These are phyloP conservation scores for Aleiodes sp. DNA, from an alignment of 1,140 invertebrate species.

Conservation along the genomic window DNA sequence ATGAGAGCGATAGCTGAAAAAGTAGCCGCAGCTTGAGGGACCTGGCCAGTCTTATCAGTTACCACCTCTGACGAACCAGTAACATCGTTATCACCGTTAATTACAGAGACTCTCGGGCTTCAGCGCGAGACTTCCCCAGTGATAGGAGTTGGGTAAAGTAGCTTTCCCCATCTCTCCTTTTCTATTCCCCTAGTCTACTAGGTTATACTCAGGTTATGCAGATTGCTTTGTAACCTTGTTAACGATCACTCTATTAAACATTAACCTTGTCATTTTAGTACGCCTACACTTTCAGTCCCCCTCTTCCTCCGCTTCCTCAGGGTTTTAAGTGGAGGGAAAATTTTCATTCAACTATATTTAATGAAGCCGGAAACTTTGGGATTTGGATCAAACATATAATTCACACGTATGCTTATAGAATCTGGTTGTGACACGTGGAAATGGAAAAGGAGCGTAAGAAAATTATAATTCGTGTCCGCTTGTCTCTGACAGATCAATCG, in stretches of 20 bases:
- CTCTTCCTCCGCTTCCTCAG: not conserved
- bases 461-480: slow-evolving; percentile 2
- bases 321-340: too few relatives aligned
- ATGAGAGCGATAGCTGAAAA: too few relatives aligned
- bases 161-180: too few relatives aligned
- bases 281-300: not conserved
- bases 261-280: slow-evolving; percentile 47
- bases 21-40: not conserved
- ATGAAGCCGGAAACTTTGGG: not conserved
- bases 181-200: too few relatives aligned
- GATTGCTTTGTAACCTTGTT: slow-evolving; percentile 67
- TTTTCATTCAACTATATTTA: slow-evolving; percentile 2
- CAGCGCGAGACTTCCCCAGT: slow-evolving; percentile 37
- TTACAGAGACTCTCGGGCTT: slow-evolving; percentile 51
- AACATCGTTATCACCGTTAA: slow-evolving; percentile 61
- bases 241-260: slow-evolving; percentile 63
- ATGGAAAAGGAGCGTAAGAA: slow-evolving; percentile 37
- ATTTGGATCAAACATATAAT: not conserved
- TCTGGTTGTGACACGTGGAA: slow-evolving; percentile 56
- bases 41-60: slow-evolving; percentile 51
- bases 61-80: slow-evolving; percentile 54
- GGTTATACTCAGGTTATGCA: slow-evolving; percentile 57
- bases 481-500: not conserved
- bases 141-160: slow-evolving; percentile 49
- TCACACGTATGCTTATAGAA: slow-evolving; percentile 2